A percentile compares a stretch with the other conserved stretches of the same genome.
Evolutionary conservation across 2,888 invertebrate genomes (phyloP).

Genomic region (Microplitis deprimator): DNA sequence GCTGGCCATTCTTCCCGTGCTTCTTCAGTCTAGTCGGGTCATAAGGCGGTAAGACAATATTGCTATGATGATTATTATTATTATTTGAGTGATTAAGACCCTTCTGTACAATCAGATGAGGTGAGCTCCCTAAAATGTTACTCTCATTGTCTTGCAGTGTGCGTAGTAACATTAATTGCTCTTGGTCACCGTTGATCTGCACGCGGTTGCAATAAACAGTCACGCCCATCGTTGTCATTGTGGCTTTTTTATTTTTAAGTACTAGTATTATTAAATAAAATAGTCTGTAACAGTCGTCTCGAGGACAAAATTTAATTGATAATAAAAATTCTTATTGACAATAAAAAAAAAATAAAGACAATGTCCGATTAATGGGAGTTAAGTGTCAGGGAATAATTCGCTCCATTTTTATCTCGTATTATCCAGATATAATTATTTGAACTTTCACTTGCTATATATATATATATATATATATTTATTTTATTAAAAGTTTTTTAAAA

Average conservation of each 20-base stretch:
- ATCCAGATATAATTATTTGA: neutral
- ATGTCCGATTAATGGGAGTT: neutral
- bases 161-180: constrained; percentile 67
- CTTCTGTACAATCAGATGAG: constrained; percentile 58
- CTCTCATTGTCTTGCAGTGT: constrained; percentile 68
- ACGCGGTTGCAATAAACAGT: constrained; percentile 66
- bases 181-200: constrained; percentile 62
- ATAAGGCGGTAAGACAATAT: constrained; percentile 69
- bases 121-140: constrained; percentile 64
- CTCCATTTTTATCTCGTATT: neutral
- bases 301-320: neutral
- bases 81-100: constrained; percentile 41
- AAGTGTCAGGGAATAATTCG: constrained; percentile 2
- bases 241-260: constrained; percentile 33
- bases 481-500: neutral
- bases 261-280: neutral
- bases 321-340: neutral
- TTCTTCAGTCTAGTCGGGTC: constrained; percentile 71
- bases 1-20: constrained; percentile 72
- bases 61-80: constrained; percentile 37
- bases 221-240: constrained; percentile 69
- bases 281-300: neutral
- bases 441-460: constrained; percentile 3
- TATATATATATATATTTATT: constrained; percentile 5
- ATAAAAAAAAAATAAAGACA: too few species aligned